phyloP scores from a whole-genome alignment of 2,113 vertebrate species.

The Planiliza haematocheilus region DNA sequence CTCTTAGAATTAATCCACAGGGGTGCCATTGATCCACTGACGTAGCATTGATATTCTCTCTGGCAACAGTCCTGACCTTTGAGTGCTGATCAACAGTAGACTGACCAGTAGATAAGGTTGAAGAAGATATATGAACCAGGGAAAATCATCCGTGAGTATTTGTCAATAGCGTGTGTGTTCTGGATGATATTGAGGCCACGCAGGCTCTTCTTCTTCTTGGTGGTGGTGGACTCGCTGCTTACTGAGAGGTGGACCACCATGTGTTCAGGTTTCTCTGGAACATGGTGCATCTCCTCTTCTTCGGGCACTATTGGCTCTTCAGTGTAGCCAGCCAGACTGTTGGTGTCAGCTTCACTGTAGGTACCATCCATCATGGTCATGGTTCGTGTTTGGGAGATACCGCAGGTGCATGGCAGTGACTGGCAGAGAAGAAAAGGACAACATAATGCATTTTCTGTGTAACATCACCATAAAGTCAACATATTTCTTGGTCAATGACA shows the following conservation, averaged over 20 bases:
- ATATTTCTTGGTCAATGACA: too few relatives aligned
- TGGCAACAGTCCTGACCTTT: not conserved
- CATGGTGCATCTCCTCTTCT: slow-evolving; percentile 83
- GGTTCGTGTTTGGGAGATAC: slow-evolving; percentile 88
- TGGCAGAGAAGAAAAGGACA: slow-evolving; percentile 36
- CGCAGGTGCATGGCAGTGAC: slow-evolving; percentile 89
- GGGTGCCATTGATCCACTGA: slow-evolving; percentile 3
- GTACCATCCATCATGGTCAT: slow-evolving; percentile 92
- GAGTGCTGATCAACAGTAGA: slow-evolving; percentile 88
- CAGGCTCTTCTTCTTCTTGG: slow-evolving; percentile 91
- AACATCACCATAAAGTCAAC: too few relatives aligned
- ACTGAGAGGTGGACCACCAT: slow-evolving; percentile 91
- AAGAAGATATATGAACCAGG: slow-evolving; percentile 96
- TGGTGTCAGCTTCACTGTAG: slow-evolving; percentile 92
- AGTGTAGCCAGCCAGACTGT: slow-evolving; percentile 92
- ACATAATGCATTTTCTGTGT: not conserved
- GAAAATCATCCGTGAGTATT: slow-evolving; percentile 95
- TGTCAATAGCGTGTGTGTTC: slow-evolving; percentile 95
- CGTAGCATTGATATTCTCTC: slow-evolving; percentile 4
- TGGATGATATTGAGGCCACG: slow-evolving; percentile 89
- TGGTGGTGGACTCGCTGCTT: slow-evolving; percentile 86
- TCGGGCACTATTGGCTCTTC: slow-evolving; percentile 86
- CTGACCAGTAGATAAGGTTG: slow-evolving; percentile 98
- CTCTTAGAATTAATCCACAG: not conserved
- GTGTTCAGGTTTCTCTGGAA: slow-evolving; percentile 89